Base-by-base conservation (phyloP, 2,113 vertebrate genomes). In the human (Homo sapiens) region DNA sequence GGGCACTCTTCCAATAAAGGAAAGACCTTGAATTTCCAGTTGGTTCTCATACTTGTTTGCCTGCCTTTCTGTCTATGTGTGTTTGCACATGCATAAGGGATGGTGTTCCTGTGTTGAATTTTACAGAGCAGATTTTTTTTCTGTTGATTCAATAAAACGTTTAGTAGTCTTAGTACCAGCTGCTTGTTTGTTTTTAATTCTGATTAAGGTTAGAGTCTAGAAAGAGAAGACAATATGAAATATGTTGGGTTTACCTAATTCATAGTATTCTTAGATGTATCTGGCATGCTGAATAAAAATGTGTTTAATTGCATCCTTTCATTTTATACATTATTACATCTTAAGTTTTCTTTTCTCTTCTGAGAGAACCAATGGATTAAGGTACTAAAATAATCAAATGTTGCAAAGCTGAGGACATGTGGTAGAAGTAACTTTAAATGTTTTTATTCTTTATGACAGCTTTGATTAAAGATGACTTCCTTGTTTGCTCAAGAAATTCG, bases 401-500 rank as follows among this genome's bases (percentile, higher is more conserved):
- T 38, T 90, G 52, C 57, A 64, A 83, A 97, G 93, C 20, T 88
- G 18, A 87, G 14, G 75, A 32, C 83, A 93, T 66, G 1, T 50
- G 9, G 17, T 48, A 2, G 43, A 66, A 96, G n/a, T 96, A 97
- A 97, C 84, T 96, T 94, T 95, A 81, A 93, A 90, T 97, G 22
- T 55, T 85, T 98, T 98, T 89, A 6, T 97, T 98, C 98, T 97
- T 90, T 96, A 5, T 73, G 90, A 45, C 50, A 90, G 87, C 48
- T 97, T 89, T 95, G 68, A 68, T 70, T 94, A 94, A 96, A 66
- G 94, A 99, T 99, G 99, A 95, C 98, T 14, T 98, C 98, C 57
- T 97, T 94, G 93, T 97, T 99, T 82, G 73, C 98, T 85, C 98
- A 98, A 98, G 99, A 99, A 96, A 90, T 98, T 97, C 98, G 97